These are phyloP conservation scores for Napeogenes inachia DNA, from an alignment of 2,888 invertebrate species.

Conservation along the genomic window DNA sequence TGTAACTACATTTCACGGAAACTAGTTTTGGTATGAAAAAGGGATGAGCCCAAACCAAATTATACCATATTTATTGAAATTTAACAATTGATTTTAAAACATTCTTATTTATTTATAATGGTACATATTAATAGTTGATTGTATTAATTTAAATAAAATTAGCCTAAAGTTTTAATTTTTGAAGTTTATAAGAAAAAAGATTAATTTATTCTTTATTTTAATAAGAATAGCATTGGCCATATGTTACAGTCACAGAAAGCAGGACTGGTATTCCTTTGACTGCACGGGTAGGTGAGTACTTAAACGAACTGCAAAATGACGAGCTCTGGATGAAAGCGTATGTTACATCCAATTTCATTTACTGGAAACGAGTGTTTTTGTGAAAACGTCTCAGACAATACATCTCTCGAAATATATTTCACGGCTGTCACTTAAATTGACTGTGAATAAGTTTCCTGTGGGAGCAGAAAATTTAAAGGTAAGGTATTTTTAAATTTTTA, in stretches of 20 bases:
- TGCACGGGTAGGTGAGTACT: slow-evolving; percentile 38
- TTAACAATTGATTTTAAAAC: too few relatives aligned
- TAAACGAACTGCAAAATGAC: slow-evolving; percentile 54
- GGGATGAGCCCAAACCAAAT: not conserved
- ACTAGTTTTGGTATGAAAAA: slow-evolving; percentile 44
- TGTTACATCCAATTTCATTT: slow-evolving; percentile 30
- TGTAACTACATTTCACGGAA: slow-evolving; percentile 60
- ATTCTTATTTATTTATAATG: not conserved
- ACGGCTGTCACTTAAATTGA: slow-evolving; percentile 4
- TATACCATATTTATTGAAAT: not conserved
- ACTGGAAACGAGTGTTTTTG: slow-evolving; percentile 37
- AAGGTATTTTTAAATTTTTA: not conserved
- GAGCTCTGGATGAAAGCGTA: slow-evolving; percentile 31
- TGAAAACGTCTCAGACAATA: slow-evolving; percentile 4
- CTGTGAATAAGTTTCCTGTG: slow-evolving; percentile 2
- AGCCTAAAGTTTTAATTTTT: too few relatives aligned
- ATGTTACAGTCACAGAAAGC: slow-evolving; percentile 35
- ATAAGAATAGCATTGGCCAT: not conserved
- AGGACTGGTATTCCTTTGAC: slow-evolving; percentile 39
- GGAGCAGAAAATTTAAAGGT: not conserved
- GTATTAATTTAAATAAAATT: too few relatives aligned
- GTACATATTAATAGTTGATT: not conserved
- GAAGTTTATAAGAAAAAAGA: not conserved
- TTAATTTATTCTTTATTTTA: too few relatives aligned
- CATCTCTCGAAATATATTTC: slow-evolving; percentile 2